Evolutionary conservation across 1,140 invertebrate genomes (phyloP).

Genomic region (Aporrectodea caliginosa): DNA sequence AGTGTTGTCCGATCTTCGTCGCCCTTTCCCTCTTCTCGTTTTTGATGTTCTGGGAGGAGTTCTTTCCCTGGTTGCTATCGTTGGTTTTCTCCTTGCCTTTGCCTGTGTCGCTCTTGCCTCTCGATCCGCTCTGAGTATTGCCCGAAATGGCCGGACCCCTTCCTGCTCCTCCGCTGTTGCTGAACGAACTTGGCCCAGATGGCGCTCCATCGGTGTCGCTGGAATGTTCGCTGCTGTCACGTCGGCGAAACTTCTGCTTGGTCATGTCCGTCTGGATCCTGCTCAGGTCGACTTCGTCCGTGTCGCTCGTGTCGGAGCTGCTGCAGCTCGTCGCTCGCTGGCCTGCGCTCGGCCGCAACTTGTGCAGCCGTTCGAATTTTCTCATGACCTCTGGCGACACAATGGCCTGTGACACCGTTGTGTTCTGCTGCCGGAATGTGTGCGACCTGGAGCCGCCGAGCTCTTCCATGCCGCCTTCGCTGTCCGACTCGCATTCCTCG

Average conservation of each 20-base stretch:
- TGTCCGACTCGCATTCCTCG: conserved; percentile 61
- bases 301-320: conserved; percentile 81
- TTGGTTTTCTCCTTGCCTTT: not conserved
- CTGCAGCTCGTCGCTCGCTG: conserved; percentile 79
- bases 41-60: not conserved
- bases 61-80: not conserved
- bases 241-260: conserved; percentile 53
- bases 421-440: conserved; percentile 37
- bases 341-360: conserved; percentile 68
- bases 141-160: not conserved
- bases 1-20: not conserved
- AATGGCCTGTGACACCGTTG: conserved; percentile 41
- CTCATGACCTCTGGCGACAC: conserved; percentile 54
- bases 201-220: conserved; percentile 48
- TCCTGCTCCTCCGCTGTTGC: too few species aligned
- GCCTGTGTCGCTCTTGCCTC: not conserved
- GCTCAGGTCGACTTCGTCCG: conserved; percentile 75
- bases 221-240: conserved; percentile 54
- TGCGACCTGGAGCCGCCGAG: conserved; percentile 26
- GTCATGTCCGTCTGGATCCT: conserved; percentile 74
- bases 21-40: not conserved
- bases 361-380: conserved; percentile 62
- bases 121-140: not conserved
- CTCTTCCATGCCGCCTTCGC: conserved; percentile 39
- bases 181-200: not conserved